Conservation (phyloP, 1,140 invertebrate genomes). For the Maconellicoccus hirsutus region DNA sequence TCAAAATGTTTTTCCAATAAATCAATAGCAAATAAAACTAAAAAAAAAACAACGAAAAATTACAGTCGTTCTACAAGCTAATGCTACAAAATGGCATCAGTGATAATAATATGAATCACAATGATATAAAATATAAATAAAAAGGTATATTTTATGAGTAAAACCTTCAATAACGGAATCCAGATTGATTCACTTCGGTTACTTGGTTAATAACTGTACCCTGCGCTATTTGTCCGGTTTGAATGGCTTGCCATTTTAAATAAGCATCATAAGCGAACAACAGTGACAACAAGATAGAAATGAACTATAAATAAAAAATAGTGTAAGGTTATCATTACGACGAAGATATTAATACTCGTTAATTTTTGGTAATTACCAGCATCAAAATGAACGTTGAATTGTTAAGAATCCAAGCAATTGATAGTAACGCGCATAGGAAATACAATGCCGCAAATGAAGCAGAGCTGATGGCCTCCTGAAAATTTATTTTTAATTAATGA, state of each 20-base stretch:
- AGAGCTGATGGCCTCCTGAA: conserved; percentile 60
- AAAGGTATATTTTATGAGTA: too few species aligned
- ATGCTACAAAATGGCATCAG: too few species aligned
- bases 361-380: conserved; percentile 55
- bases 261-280: conserved; percentile 56
- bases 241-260: conserved; percentile 50
- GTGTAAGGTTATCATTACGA: too few species aligned
- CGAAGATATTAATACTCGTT: too few species aligned
- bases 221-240: conserved; percentile 31
- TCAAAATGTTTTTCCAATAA: too few species aligned
- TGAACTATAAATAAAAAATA: conserved; percentile 37
- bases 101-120: too few species aligned
- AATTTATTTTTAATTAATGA: conserved; percentile 26
- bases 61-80: too few species aligned
- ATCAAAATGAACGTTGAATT: conserved; percentile 49
- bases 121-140: too few species aligned
- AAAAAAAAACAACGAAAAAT: too few species aligned
- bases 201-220: conserved; percentile 26
- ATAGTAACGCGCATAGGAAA: conserved; percentile 52
- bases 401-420: conserved; percentile 37
- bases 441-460: conserved; percentile 56
- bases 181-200: background rate
- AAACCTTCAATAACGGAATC: background rate
- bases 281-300: background rate
- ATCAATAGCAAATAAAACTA: too few species aligned